Conservation (phyloP, 1,140 invertebrate species). For the Leptoteleia sp. region DNA sequence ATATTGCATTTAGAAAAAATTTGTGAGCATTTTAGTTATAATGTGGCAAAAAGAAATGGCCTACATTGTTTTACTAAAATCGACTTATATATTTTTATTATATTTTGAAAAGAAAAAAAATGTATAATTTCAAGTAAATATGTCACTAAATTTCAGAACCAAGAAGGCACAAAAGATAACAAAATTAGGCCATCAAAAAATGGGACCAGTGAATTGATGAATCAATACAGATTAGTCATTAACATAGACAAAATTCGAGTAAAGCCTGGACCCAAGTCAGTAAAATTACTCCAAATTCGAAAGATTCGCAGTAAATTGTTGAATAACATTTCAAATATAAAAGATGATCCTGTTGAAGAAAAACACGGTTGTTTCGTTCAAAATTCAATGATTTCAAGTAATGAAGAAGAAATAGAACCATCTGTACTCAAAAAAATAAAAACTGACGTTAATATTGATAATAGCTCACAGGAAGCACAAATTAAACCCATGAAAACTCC, state of each 20-base stretch:
- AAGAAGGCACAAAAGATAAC: no score
- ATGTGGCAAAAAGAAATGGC: no score
- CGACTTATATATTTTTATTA: no score
- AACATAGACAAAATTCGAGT: constrained; percentile 74
- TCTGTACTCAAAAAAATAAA: no score
- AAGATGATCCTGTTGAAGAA: background rate
- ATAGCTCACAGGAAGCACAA: no score
- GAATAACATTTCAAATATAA: constrained; percentile 2
- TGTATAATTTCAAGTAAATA: no score
- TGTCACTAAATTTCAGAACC: no score
- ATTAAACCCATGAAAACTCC: no score
- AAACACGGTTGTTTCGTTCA: background rate
- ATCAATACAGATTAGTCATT: constrained; percentile 72
- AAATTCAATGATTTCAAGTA: constrained; percentile 1
- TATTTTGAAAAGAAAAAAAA: no score
- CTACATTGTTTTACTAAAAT: no score
- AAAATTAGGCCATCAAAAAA: constrained; percentile 1
- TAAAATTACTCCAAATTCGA: constrained; percentile 28
- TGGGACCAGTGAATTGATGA: background rate
- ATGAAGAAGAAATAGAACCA: background rate
- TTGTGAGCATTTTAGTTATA: no score
- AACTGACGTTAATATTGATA: background rate
- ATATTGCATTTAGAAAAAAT: no score
- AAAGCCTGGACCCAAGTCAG: constrained; percentile 69
- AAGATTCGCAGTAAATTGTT: constrained; percentile 34